These are phyloP conservation scores for Smutsia temminckii DNA, from an alignment of 2,797 vertebrate species.

Conservation along the genomic window DNA sequence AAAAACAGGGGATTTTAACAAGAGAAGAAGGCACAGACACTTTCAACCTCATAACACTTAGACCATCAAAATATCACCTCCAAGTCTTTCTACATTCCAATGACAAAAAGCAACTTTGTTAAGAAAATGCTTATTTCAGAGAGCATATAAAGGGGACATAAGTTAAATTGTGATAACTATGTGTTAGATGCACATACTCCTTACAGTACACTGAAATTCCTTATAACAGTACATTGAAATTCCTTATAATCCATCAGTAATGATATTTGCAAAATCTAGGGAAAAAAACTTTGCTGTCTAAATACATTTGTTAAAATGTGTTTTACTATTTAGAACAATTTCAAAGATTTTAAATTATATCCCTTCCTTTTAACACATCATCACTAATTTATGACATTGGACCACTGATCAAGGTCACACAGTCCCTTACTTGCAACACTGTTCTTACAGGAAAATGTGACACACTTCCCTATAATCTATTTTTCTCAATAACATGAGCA, in stretches of 20 bases:
- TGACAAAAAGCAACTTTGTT: neutral
- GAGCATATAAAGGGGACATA: neutral
- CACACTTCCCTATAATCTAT: neutral
- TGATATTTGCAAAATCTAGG: neutral
- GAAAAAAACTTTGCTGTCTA: neutral
- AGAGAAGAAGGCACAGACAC: neutral
- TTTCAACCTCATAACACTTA: neutral
- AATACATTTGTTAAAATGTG: neutral
- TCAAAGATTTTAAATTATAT: neutral
- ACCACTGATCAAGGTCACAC: neutral
- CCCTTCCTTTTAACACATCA: slow-evolving; percentile 16
- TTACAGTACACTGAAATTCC: neutral
- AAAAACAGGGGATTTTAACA: neutral
- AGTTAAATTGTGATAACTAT: neutral
- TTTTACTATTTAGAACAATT: slow-evolving; percentile 33
- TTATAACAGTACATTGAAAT: neutral
- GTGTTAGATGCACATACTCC: neutral
- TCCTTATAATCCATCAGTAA: neutral
- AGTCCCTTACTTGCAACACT: neutral
- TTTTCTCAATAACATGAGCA: neutral
- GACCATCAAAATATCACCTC: neutral
- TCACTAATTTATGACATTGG: neutral
- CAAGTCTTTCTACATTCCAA: neutral
- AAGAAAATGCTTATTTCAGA: neutral
- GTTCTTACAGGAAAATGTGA: neutral